Percentiles rank a stretch among this genome's conserved stretches.
phyloP scores from a whole-genome alignment of 2,797 vertebrate genomes.

The Gymnopithys bicolor region DNA sequence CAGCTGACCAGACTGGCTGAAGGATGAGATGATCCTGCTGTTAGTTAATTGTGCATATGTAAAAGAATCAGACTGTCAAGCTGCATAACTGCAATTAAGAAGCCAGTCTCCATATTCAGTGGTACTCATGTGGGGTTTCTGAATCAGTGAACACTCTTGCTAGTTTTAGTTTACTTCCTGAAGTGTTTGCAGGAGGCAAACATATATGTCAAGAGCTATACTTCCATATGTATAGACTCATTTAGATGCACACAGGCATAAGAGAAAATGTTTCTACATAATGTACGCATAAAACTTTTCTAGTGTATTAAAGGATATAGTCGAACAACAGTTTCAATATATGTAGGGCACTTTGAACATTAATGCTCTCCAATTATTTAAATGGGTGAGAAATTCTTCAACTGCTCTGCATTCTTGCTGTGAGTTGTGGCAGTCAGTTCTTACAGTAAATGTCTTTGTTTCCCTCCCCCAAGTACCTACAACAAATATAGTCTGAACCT shows the following conservation, averaged over 20 bases:
- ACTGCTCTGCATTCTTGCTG: neutral
- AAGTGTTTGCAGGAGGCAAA: neutral
- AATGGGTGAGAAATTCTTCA: neutral
- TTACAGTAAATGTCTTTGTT: neutral
- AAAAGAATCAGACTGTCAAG: conserved; percentile 21
- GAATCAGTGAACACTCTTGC: neutral
- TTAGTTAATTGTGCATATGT: conserved; percentile 51
- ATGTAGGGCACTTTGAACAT: neutral
- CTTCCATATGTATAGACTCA: neutral
- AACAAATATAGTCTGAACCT: neutral
- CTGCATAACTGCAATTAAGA: conserved; percentile 29
- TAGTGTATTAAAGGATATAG: neutral
- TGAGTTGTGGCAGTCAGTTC: neutral
- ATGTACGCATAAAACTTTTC: neutral
- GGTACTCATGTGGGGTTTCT: neutral
- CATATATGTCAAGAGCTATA: neutral
- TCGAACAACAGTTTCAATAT: neutral
- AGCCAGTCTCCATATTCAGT: neutral
- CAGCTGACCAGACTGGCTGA: conserved; percentile 64
- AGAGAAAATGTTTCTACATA: neutral
- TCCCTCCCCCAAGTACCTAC: neutral
- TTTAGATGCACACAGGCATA: neutral
- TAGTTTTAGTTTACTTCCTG: neutral
- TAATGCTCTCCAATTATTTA: neutral
- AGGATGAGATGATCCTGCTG: conserved; percentile 53